Base-by-base conservation (phyloP, 1,140 invertebrate genomes). In the Cherax destructor region DNA sequence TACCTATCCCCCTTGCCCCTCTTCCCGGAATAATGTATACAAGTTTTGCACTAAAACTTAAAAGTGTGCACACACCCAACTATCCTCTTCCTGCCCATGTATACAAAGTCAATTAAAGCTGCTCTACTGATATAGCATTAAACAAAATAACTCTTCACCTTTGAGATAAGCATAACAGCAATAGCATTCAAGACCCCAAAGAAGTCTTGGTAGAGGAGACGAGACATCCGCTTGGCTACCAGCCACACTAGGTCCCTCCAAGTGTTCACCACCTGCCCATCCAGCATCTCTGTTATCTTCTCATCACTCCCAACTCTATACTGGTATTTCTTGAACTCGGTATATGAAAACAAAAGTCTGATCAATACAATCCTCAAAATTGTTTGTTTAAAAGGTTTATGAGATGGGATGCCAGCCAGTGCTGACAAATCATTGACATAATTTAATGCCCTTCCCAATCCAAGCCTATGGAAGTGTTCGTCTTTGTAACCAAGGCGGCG, bases 201-300 rank as follows among this genome's bases (percentile, higher is more conserved):
- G 47, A 83, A 83, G 30, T 83, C 81, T 0, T 30, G 81, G 30
- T 24, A 69, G 16, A 83, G 3, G 30, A 83, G 56, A 13, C 59
- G 56, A 7, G 24, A 3, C 21, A 21, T 47, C 30, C 47, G 59
- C 61, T 18, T 56, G n/a, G 24, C 61, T 16, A 83, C 41, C 10
- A 83, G 59, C 81, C 81, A 49, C 47, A 11, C 24, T 24, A 83
- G 24, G 7, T 69, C 24, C 81, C 24, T 18, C 24, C 9, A 16
- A 3, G 81, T 83, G 59, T 83, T 69, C 9, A 83, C 81, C 59
- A 49, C 61, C 24, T 21, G n/a, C 24, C 59, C 61, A 69, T 69
- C n/a, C 13, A 18, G 41, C 61, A 30, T 49, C 81, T 69, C 81
- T 56, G 21, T 83, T 61, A 83, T 59, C 11, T 11, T 16, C 3